These are phyloP conservation scores for Trachelus stipa DNA, from an alignment of 2,888 invertebrate genomes.

Conservation along the genomic window DNA sequence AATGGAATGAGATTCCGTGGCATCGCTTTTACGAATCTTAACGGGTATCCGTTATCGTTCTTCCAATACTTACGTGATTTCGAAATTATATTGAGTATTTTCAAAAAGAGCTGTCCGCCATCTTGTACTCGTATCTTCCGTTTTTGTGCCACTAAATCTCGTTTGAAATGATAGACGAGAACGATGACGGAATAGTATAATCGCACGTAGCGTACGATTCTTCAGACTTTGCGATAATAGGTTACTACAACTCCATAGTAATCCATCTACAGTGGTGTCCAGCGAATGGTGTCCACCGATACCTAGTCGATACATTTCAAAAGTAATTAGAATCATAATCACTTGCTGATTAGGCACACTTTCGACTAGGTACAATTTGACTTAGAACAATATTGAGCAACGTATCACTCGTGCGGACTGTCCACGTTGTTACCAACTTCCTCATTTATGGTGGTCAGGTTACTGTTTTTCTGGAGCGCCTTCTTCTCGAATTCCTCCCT, in stretches of 20 bases:
- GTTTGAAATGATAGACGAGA: not conserved
- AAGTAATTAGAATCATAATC: slow-evolving; percentile 1
- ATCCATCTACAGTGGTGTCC: not conserved
- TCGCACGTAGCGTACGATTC: not conserved
- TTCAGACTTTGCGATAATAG: not conserved
- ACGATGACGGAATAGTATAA: not conserved
- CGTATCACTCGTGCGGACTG: slow-evolving; percentile 44
- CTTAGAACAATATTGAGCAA: slow-evolving; percentile 31
- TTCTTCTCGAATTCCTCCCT: slow-evolving; percentile 28
- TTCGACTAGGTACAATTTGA: slow-evolving; percentile 39
- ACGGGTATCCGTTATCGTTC: not conserved
- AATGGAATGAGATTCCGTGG: not conserved
- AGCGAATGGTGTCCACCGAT: not conserved
- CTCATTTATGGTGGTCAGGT: slow-evolving; percentile 54
- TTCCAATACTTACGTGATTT: not conserved
- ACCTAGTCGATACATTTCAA: not conserved
- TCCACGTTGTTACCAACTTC: slow-evolving; percentile 45
- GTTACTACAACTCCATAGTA: not conserved
- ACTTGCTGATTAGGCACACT: slow-evolving; percentile 23
- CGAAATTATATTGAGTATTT: not conserved
- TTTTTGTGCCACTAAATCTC: not conserved
- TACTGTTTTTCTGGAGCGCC: slow-evolving; percentile 36
- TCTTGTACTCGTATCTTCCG: not conserved
- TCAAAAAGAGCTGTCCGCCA: not conserved
- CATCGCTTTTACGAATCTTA: not conserved